phyloP scores from a whole-genome alignment of 2,888 invertebrate genomes.

The Venusia cambrica region DNA sequence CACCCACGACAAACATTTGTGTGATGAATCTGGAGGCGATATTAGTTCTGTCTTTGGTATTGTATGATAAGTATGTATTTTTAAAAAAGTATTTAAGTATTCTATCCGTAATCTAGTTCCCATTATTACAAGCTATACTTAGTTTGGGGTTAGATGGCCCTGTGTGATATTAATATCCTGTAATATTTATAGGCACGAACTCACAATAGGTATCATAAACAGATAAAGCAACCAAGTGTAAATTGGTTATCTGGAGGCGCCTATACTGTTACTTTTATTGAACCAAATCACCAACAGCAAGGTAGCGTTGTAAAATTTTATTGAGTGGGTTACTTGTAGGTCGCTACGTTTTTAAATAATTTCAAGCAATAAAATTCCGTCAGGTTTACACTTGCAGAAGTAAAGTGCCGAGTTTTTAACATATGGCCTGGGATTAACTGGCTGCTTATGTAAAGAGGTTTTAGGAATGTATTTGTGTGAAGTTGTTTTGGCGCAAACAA shows the following conservation, averaged over 20 bases:
- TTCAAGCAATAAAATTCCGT: slow-evolving; percentile 20
- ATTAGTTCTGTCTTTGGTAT: too few relatives aligned
- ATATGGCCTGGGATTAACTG: slow-evolving; percentile 15
- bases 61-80: too few relatives aligned
- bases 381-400: slow-evolving; percentile 41
- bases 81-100: too few relatives aligned
- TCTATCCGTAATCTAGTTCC: too few relatives aligned
- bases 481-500: slow-evolving; percentile 46
- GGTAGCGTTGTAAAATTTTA: slow-evolving; percentile 50
- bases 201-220: slow-evolving; percentile 15
- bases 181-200: too few relatives aligned
- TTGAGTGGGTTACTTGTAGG: slow-evolving; percentile 42
- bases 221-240: slow-evolving; percentile 27
- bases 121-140: too few relatives aligned
- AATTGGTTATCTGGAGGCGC: slow-evolving; percentile 29
- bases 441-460: slow-evolving; percentile 31
- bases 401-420: slow-evolving; percentile 20
- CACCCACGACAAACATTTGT: too few relatives aligned
- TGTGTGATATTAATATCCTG: too few relatives aligned
- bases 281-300: slow-evolving; percentile 32
- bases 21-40: too few relatives aligned
- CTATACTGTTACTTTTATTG: slow-evolving; percentile 50
- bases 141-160: too few relatives aligned
- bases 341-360: slow-evolving; percentile 23
- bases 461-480: slow-evolving; percentile 22